Conservation (phyloP, 1,140 invertebrate genomes). For the Anthonomus grandis region DNA sequence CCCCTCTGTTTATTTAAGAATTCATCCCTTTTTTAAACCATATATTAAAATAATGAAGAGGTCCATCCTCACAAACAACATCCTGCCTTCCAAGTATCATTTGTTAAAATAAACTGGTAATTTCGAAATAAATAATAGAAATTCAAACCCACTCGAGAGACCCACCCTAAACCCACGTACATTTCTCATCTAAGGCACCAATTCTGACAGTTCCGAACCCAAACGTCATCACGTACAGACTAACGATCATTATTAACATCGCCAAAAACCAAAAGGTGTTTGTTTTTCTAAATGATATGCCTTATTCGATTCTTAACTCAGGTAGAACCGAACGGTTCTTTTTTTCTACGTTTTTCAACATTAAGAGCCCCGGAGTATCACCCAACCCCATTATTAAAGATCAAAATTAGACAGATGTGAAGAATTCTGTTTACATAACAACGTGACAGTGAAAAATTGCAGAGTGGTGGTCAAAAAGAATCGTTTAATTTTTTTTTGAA, state of each 20-base stretch:
- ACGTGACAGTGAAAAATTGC: constrained; percentile 20
- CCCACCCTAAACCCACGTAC: no score
- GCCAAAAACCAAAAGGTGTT: constrained; percentile 12
- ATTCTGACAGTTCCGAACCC: no score
- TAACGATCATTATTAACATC: not conserved
- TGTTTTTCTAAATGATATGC: constrained; percentile 20
- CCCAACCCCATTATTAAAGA: constrained; percentile 12
- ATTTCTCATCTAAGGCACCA: no score
- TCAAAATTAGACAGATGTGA: constrained; percentile 24
- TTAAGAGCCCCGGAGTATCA: constrained; percentile 4
- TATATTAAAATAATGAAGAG: no score
- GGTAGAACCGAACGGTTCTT: no score
- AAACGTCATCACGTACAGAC: not conserved
- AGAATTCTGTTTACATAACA: constrained; percentile 24
- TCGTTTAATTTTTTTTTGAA: constrained; percentile 22
- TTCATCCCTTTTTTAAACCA: no score
- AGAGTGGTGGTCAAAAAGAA: constrained; percentile 4
- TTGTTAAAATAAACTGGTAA: no score
- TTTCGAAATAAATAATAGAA: no score
- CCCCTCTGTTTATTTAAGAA: no score
- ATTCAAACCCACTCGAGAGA: no score
- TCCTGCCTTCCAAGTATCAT: no score
- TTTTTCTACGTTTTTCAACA: constrained; percentile 3
- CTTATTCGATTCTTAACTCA: not conserved
- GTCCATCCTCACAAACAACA: no score